phyloP scores from a whole-genome alignment of 2,888 invertebrate genomes.

The Apamea sordens region DNA sequence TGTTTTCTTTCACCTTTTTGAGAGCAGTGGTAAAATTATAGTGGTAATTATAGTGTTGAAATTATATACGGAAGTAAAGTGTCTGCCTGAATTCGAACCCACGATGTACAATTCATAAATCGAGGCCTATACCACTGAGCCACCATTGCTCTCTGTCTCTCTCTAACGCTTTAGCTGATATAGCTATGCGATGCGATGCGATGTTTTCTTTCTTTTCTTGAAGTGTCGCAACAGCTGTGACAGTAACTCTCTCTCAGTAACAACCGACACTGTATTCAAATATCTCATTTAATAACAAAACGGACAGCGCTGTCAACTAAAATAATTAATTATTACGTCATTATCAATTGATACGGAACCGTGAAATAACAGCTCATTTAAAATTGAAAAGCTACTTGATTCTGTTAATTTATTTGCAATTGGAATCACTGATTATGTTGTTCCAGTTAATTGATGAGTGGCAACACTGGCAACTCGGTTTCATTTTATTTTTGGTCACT shows the following conservation, averaged over 20 bases:
- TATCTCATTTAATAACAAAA: slow-evolving; percentile 65
- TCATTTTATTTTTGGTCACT: slow-evolving; percentile 9
- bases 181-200: too few relatives aligned
- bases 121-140: background rate
- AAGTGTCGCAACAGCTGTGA: background rate
- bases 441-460: slow-evolving; percentile 36
- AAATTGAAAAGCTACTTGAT: slow-evolving; percentile 32
- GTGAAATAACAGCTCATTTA: slow-evolving; percentile 53
- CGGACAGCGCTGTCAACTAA: slow-evolving; percentile 65
- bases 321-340: slow-evolving; percentile 56
- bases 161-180: too few relatives aligned
- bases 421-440: slow-evolving; percentile 44
- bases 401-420: slow-evolving; percentile 39
- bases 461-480: slow-evolving; percentile 22
- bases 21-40: too few relatives aligned
- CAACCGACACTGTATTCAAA: slow-evolving; percentile 55
- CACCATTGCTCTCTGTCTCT: too few relatives aligned
- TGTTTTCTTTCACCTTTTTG: too few relatives aligned
- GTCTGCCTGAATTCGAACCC: too few relatives aligned
- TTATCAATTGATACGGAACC: slow-evolving; percentile 48
- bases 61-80: too few relatives aligned
- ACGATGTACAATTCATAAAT: background rate
- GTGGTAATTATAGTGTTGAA: too few relatives aligned
- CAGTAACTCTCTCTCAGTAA: slow-evolving; percentile 20
- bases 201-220: too few relatives aligned